phyloP scores from a whole-genome alignment of 1,140 invertebrate species.

The Drosophila busckii region DNA sequence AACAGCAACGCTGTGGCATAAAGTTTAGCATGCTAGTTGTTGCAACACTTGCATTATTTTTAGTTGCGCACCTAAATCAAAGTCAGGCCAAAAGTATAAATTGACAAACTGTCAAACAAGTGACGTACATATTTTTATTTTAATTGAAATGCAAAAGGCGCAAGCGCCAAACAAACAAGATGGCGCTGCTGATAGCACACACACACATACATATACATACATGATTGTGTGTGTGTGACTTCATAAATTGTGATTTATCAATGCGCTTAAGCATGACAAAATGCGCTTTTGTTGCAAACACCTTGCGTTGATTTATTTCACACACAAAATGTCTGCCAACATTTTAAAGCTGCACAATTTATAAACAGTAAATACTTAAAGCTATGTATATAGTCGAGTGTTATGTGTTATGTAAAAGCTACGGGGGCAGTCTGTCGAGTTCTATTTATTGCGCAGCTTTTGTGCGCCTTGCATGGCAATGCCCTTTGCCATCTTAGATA shows the following conservation, averaged over 20 bases:
- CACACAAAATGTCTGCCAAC: constrained; percentile 29
- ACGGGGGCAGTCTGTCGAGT: constrained; percentile 40
- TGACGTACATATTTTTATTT: constrained; percentile 58
- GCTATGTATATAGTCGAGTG: constrained; percentile 14
- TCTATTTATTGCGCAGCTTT: constrained; percentile 72
- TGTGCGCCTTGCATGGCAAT: constrained; percentile 70
- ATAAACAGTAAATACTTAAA: constrained; percentile 39
- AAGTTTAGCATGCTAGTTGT: neutral
- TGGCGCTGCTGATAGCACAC: constrained; percentile 64
- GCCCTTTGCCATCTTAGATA: constrained; percentile 75
- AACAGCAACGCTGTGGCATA: constrained; percentile 19
- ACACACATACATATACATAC: neutral
- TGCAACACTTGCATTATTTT: constrained; percentile 13
- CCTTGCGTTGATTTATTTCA: constrained; percentile 29
- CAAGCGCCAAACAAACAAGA: constrained; percentile 73
- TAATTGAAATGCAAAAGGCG: constrained; percentile 78
- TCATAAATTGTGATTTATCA: constrained; percentile 61
- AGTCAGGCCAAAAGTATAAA: constrained; percentile 44
- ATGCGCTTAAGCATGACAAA: constrained; percentile 58
- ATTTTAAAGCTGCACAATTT: constrained; percentile 3
- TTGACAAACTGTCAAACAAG: constrained; percentile 78
- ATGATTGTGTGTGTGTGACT: constrained; percentile 5
- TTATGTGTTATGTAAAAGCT: constrained; percentile 17
- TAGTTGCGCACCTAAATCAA: constrained; percentile 61
- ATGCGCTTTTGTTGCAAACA: constrained; percentile 43